Evolutionary conservation across 1,140 invertebrate genomes (phyloP).

Genomic region (Papilio helenus): DNA sequence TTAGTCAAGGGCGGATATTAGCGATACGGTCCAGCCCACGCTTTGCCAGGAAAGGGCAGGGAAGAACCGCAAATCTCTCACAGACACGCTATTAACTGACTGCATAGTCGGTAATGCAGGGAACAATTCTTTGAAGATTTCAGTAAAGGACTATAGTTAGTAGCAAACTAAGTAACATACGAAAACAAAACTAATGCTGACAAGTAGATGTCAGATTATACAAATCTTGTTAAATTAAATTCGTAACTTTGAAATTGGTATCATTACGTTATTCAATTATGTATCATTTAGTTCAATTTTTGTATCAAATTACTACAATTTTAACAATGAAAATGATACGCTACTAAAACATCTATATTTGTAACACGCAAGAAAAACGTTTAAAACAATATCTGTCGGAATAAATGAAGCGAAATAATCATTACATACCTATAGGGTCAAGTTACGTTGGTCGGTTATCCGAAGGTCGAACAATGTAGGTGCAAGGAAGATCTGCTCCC

Average conservation of each 20-base stretch:
- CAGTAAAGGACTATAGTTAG: too few species aligned
- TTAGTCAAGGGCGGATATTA: conserved; percentile 14
- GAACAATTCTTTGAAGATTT: too few species aligned
- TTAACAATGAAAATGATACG: conserved; percentile 14
- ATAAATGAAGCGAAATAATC: conserved; percentile 38
- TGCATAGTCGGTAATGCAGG: neutral
- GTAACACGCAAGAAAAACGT: conserved; percentile 24
- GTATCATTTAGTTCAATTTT: conserved; percentile 26
- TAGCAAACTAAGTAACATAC: too few species aligned
- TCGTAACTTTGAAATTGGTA: neutral
- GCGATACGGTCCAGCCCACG: conserved; percentile 2
- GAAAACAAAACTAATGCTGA: neutral
- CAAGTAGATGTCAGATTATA: neutral
- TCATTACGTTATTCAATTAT: conserved; percentile 13
- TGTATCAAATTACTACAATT: conserved; percentile 19
- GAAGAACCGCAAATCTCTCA: neutral
- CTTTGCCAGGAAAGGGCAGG: neutral
- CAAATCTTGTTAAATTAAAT: conserved; percentile 8
- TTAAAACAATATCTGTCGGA: conserved; percentile 23
- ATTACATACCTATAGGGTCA: conserved; percentile 40
- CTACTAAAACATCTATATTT: conserved; percentile 18
- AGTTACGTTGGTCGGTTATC: conserved; percentile 36
- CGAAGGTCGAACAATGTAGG: conserved; percentile 47
- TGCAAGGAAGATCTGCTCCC: conserved; percentile 50
- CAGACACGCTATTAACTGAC: neutral